Evolutionary conservation across 1,140 invertebrate genomes (phyloP).

Genomic region (Planococcus citri): DNA sequence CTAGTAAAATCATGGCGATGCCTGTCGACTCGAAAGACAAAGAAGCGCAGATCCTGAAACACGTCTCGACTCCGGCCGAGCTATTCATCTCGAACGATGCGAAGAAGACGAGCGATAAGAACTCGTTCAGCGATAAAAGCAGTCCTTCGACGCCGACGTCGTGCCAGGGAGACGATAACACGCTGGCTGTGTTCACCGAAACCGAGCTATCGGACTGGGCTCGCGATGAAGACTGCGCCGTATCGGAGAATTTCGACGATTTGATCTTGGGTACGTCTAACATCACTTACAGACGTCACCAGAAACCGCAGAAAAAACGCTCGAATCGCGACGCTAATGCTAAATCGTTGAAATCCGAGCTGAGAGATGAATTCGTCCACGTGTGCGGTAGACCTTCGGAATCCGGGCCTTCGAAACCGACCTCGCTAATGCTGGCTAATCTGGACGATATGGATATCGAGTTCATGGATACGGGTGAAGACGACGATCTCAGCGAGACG

Average conservation of each 20-base stretch:
- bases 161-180: slow-evolving; percentile 35
- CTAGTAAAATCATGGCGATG: background rate
- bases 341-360: slow-evolving; percentile 33
- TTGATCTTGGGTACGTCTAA: slow-evolving; percentile 41
- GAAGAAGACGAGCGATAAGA: slow-evolving; percentile 22
- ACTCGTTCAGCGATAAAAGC: slow-evolving; percentile 35
- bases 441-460: slow-evolving; percentile 43
- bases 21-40: background rate
- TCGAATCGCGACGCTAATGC: slow-evolving; percentile 30
- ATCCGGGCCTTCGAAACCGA: slow-evolving; percentile 21
- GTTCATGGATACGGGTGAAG: slow-evolving; percentile 61
- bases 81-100: slow-evolving; percentile 25
- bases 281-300: slow-evolving; percentile 38
- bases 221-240: slow-evolving; percentile 49
- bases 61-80: slow-evolving; percentile 28
- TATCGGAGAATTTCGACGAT: slow-evolving; percentile 57
- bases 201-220: slow-evolving; percentile 77
- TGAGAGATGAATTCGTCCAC: slow-evolving; percentile 34
- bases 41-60: slow-evolving; percentile 14
- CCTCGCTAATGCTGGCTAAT: slow-evolving; percentile 30
- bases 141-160: slow-evolving; percentile 36
- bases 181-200: slow-evolving; percentile 58
- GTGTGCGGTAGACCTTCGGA: slow-evolving; percentile 33
- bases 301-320: slow-evolving; percentile 33
- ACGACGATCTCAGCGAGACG: slow-evolving; percentile 30